Evolutionary conservation across 2,888 invertebrate genomes (phyloP).

Genomic region (Trachelus tabidus): DNA sequence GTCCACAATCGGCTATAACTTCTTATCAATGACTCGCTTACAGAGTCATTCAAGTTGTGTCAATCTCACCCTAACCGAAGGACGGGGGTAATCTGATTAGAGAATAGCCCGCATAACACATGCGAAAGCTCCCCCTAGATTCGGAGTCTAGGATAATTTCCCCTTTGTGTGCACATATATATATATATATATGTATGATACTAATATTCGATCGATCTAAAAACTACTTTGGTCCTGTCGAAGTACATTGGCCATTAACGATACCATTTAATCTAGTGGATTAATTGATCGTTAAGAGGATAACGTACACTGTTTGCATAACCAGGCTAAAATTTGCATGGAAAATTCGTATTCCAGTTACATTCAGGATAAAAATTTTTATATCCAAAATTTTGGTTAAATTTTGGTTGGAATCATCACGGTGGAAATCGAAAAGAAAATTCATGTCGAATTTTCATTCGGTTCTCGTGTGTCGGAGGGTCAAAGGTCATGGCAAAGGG

Average conservation of each 20-base stretch:
- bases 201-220: neutral
- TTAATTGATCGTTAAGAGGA: neutral
- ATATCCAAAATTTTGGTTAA: neutral
- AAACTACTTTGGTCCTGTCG: neutral
- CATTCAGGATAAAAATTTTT: neutral
- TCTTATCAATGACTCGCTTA: too few relatives aligned
- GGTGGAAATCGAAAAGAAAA: neutral
- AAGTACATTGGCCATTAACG: neutral
- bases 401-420: neutral
- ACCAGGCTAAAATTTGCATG: neutral
- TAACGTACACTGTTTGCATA: neutral
- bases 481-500: neutral
- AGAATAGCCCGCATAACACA: too few relatives aligned
- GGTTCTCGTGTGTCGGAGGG: neutral
- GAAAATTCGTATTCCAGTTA: neutral
- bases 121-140: too few relatives aligned
- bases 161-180: too few relatives aligned
- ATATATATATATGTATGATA: neutral
- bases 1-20: too few relatives aligned
- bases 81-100: too few relatives aligned
- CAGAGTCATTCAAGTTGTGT: too few relatives aligned
- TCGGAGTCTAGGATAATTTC: too few relatives aligned
- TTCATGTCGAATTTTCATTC: neutral
- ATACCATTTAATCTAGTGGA: neutral
- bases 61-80: too few relatives aligned